Conservation (phyloP, 2,797 vertebrate species). For the Anniella stebbinsi region DNA sequence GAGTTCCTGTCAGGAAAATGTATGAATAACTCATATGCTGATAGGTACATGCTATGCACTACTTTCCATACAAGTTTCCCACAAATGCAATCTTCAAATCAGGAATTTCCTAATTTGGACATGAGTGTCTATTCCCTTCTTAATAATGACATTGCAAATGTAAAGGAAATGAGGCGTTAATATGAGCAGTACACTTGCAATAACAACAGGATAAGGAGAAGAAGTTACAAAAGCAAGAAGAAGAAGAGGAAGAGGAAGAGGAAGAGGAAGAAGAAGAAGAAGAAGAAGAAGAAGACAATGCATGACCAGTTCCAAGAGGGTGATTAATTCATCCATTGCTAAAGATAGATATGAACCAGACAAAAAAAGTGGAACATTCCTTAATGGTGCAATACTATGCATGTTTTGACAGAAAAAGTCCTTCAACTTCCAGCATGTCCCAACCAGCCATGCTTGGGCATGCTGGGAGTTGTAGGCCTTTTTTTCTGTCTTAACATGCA, state of each 20-base stretch:
- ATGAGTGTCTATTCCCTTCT: conserved; percentile 61
- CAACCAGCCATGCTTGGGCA: too few relatives aligned
- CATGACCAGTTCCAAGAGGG: background rate
- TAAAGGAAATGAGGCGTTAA: conserved; percentile 46
- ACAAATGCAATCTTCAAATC: conserved; percentile 71
- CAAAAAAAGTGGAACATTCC: background rate
- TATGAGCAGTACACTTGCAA: background rate
- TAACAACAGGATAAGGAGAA: background rate
- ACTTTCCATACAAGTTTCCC: conserved; percentile 72
- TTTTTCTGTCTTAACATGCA: too few relatives aligned
- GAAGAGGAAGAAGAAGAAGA: conserved; percentile 4
- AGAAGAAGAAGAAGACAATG: background rate
- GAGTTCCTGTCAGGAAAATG: conserved; percentile 73
- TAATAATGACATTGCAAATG: conserved; percentile 45
- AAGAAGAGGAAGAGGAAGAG: background rate
- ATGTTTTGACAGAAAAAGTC: too few relatives aligned
- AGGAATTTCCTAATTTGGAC: conserved; percentile 70
- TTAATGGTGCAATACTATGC: background rate
- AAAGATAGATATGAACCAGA: background rate
- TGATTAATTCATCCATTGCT: background rate
- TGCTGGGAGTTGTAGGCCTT: too few relatives aligned
- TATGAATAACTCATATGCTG: conserved; percentile 71
- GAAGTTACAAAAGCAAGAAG: conserved; percentile 10
- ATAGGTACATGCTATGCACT: conserved; percentile 67
- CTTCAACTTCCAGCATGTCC: too few relatives aligned